Evolutionary conservation across 1,140 invertebrate species (phyloP).

Genomic region (Panagrolaimus sp.): DNA sequence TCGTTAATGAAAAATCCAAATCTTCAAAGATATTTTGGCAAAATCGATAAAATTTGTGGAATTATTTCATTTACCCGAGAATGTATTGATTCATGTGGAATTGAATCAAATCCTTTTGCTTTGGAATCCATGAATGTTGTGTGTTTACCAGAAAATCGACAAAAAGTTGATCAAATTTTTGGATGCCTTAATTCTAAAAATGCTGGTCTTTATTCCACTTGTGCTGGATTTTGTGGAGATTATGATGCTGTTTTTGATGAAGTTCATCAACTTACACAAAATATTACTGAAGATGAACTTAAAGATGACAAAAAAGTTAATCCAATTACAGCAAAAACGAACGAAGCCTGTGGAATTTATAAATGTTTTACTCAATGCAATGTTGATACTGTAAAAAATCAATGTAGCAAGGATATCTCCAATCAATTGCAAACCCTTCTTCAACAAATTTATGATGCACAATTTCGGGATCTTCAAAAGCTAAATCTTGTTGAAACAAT

Average conservation of each 20-base stretch:
- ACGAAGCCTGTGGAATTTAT: slow-evolving; percentile 16
- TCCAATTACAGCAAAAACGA: background rate
- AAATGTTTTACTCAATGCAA: slow-evolving; percentile 17
- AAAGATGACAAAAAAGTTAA: background rate
- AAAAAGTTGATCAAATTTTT: background rate
- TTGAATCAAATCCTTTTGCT: slow-evolving; percentile 23
- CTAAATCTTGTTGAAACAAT: slow-evolving; percentile 13
- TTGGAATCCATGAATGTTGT: slow-evolving; percentile 14
- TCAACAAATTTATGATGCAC: slow-evolving; percentile 5
- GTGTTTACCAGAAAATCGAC: slow-evolving; percentile 4
- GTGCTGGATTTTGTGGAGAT: background rate
- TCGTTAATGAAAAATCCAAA: slow-evolving; percentile 19
- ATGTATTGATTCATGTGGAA: slow-evolving; percentile 22
- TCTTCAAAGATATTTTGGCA: background rate
- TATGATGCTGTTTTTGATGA: slow-evolving; percentile 10
- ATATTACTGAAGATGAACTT: background rate
- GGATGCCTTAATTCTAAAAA: background rate
- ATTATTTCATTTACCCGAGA: slow-evolving; percentile 15
- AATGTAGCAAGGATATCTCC: background rate
- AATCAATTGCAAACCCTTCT: background rate
- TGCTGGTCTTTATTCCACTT: background rate
- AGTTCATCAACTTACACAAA: background rate
- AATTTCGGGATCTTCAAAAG: slow-evolving; percentile 1
- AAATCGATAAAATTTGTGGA: slow-evolving; percentile 17
- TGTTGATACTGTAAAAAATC: slow-evolving; percentile 6